Percentiles rank a stretch among this genome's conserved stretches.
These are phyloP conservation scores for Aphidius gifuensis DNA, from an alignment of 1,140 invertebrate genomes.

Conservation along the genomic window DNA sequence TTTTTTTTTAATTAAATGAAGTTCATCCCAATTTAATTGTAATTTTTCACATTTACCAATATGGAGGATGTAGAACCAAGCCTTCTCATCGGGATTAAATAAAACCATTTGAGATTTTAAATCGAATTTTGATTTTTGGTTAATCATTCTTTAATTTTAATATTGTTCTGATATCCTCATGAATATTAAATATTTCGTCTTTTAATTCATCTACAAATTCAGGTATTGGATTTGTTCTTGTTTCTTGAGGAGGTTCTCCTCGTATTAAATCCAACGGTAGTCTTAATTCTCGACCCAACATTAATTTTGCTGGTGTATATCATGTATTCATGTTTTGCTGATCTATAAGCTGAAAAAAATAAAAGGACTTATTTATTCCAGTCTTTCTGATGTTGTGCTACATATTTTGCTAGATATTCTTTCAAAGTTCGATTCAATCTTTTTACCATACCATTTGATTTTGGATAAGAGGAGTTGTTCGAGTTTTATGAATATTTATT, in stretches of 20 bases:
- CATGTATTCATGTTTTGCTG: conserved; percentile 14
- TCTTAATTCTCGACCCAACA: conserved; percentile 11
- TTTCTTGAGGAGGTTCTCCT: conserved; percentile 2
- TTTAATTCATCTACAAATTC: neutral
- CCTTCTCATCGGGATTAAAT: too few relatives aligned
- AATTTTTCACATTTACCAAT: too few relatives aligned
- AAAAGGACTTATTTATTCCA: conserved; percentile 18
- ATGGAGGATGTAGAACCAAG: too few relatives aligned
- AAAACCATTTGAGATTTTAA: too few relatives aligned
- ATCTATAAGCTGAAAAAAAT: conserved; percentile 19
- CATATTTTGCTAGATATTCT: conserved; percentile 20
- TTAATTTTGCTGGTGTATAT: conserved; percentile 17
- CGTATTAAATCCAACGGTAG: conserved; percentile 7
- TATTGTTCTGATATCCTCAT: neutral
- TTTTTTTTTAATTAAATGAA: too few relatives aligned
- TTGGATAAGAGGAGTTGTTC: conserved; percentile 46
- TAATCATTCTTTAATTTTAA: neutral
- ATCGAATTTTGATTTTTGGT: too few relatives aligned
- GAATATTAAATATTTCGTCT: neutral
- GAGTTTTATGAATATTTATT: conserved; percentile 32
- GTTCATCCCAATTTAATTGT: too few relatives aligned
- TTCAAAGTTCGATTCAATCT: conserved; percentile 36
- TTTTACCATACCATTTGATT: conserved; percentile 47
- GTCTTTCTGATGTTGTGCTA: conserved; percentile 15
- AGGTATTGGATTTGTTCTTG: neutral